phyloP scores from a whole-genome alignment of 2,113 vertebrate species.

The Pelusios castaneus region DNA sequence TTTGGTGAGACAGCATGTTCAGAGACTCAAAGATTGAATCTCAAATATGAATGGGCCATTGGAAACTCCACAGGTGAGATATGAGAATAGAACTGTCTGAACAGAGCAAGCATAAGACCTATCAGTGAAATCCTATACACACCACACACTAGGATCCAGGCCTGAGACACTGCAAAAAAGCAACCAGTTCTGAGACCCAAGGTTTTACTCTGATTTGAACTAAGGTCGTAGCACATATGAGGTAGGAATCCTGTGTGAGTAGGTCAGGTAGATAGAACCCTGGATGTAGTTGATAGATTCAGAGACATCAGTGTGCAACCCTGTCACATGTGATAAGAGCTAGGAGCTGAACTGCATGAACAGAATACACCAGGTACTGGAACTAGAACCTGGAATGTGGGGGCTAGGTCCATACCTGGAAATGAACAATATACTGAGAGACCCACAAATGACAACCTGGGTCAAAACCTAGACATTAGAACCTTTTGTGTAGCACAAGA shows the following conservation, averaged over 20 bases:
- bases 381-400: not conserved
- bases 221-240: accelerated
- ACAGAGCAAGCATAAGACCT: not conserved
- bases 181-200: accelerated
- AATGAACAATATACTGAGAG: accelerated
- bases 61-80: not conserved
- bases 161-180: not conserved
- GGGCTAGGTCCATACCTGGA: not conserved
- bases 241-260: accelerated
- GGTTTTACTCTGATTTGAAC: not conserved
- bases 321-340: accelerated
- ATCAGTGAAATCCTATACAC: not conserved
- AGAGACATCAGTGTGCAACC: accelerated
- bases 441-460: accelerated
- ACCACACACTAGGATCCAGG: not conserved
- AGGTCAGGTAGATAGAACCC: accelerated
- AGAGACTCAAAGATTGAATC: not conserved
- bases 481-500: accelerated
- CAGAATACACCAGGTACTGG: accelerated
- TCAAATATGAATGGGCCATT: not conserved
- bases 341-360: accelerated
- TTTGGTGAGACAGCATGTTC: not conserved
- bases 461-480: accelerated
- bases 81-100: not conserved
- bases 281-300: not conserved